Evolutionary conservation across 2,888 invertebrate genomes (phyloP).

Genomic region (Ophion costatus): DNA sequence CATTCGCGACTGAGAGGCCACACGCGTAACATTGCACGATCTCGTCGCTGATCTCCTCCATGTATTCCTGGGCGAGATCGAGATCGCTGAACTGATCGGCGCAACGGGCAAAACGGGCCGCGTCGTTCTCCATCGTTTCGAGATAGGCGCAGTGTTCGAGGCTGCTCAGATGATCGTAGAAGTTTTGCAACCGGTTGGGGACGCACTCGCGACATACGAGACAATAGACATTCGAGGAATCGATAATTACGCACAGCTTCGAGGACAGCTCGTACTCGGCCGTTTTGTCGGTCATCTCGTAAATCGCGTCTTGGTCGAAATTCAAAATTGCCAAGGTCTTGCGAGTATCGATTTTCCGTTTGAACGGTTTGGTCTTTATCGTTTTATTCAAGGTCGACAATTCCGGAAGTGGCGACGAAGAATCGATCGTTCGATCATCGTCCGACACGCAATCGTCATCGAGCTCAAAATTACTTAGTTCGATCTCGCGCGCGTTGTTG

Average conservation of each 20-base stretch:
- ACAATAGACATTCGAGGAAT: slow-evolving; percentile 65
- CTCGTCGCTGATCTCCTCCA: slow-evolving; percentile 67
- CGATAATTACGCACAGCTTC: slow-evolving; percentile 19
- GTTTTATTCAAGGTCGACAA: not conserved
- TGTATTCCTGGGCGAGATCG: slow-evolving; percentile 69
- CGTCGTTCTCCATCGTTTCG: slow-evolving; percentile 66
- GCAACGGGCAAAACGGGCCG: slow-evolving; percentile 54
- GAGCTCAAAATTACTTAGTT: not conserved
- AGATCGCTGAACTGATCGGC: slow-evolving; percentile 72
- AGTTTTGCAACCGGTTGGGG: slow-evolving; percentile 59
- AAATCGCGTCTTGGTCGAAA: slow-evolving; percentile 40
- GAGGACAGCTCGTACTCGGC: slow-evolving; percentile 29
- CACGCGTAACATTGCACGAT: slow-evolving; percentile 70
- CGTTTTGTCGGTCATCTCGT: slow-evolving; percentile 47
- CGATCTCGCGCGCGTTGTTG: not conserved
- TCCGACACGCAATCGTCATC: not conserved
- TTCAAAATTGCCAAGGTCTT: not conserved
- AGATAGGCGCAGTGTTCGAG: slow-evolving; percentile 69
- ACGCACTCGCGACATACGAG: slow-evolving; percentile 71
- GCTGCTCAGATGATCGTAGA: slow-evolving; percentile 72
- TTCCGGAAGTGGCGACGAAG: not conserved
- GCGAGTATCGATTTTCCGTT: not conserved
- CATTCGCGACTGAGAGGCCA: slow-evolving; percentile 61
- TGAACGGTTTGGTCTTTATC: not conserved
- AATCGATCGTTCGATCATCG: not conserved